These are phyloP conservation scores for Peromyscus attwateri DNA, from an alignment of 2,797 vertebrate species.

Conservation along the genomic window DNA sequence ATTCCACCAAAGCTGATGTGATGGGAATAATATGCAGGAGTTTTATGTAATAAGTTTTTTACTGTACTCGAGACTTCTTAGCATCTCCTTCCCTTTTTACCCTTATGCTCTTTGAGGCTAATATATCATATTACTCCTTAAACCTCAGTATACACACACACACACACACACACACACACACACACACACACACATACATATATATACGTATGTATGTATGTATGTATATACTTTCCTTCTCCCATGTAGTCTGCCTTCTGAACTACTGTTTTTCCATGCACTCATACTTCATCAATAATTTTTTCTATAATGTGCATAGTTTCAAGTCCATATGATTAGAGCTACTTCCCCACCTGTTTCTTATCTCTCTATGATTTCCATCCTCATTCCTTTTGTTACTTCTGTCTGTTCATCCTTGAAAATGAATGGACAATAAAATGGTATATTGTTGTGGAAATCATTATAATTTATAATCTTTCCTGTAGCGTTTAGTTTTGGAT, in stretches of 20 bases:
- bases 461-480: neutral
- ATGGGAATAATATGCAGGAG: neutral
- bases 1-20: neutral
- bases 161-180: too few species aligned
- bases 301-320: neutral
- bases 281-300: neutral
- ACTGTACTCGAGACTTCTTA: neutral
- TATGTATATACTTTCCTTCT: neutral
- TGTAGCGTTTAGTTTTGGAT: conserved; percentile 19
- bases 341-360: neutral
- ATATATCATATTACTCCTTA: neutral
- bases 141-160: neutral
- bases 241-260: neutral
- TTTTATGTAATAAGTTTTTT: neutral
- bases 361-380: neutral
- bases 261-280: neutral
- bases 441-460: neutral
- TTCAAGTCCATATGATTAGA: neutral
- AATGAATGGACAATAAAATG: neutral
- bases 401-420: neutral
- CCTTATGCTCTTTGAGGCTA: neutral
- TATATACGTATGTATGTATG: too few species aligned
- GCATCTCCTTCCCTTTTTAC: neutral
- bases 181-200: too few species aligned
- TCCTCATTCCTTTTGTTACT: neutral